Evolutionary conservation across 2,797 vertebrate species (phyloP).

Genomic region (Lepus townsendii): DNA sequence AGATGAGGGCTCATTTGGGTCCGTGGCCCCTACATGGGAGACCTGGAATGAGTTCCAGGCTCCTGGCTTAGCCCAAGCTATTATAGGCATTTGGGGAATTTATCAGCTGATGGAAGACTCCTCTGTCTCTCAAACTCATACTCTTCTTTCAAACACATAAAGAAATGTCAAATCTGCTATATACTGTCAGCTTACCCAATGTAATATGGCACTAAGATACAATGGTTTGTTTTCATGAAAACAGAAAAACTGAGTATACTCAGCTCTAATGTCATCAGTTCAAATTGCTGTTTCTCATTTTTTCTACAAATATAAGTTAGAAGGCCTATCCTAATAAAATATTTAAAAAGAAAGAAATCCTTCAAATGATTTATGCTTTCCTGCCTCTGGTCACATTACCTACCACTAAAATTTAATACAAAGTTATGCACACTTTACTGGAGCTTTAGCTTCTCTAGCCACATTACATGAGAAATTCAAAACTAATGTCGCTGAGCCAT

Average conservation of each 20-base stretch:
- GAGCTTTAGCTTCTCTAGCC: not conserved
- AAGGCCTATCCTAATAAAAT: not conserved
- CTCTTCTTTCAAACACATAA: not conserved
- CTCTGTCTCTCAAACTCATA: too few species aligned
- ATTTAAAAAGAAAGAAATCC: constrained; percentile 15
- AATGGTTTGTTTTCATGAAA: constrained; percentile 30
- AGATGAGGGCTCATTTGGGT: too few species aligned
- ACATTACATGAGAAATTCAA: constrained; percentile 15
- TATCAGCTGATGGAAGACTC: too few species aligned
- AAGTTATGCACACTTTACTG: constrained; percentile 45
- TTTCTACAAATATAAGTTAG: constrained; percentile 23
- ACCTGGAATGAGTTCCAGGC: too few species aligned
- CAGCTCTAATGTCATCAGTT: not conserved
- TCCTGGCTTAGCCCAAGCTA: too few species aligned
- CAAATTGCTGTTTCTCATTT: constrained; percentile 4
- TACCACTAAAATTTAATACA: constrained; percentile 2
- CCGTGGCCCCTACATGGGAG: too few species aligned
- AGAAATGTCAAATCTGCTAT: not conserved
- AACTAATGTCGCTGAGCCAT: constrained; percentile 17
- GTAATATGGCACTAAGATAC: constrained; percentile 16
- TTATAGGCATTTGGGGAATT: too few species aligned
- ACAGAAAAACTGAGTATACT: not conserved
- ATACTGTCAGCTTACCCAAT: not conserved
- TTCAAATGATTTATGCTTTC: constrained; percentile 29
- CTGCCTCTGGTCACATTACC: not conserved